phyloP scores from a whole-genome alignment of 1,140 invertebrate genomes.

The Drosophila sp. region DNA sequence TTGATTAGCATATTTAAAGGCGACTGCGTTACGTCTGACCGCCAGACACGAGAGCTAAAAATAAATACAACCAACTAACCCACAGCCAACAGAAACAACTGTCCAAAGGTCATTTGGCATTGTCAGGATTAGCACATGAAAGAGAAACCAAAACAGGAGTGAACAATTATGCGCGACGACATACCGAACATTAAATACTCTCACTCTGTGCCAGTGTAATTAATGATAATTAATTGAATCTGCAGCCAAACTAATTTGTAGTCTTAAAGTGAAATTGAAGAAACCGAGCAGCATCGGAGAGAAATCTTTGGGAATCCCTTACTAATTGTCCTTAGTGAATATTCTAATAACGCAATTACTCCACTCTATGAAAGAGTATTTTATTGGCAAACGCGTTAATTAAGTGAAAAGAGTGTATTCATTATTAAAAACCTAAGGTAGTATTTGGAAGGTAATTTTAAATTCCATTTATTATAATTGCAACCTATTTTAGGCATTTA shows the following conservation, averaged over 20 bases:
- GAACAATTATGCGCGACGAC: not conserved
- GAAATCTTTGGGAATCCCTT: too few species aligned
- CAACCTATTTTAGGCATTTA: too few species aligned
- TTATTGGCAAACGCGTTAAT: too few species aligned
- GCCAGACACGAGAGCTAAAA: slow-evolving; percentile 44
- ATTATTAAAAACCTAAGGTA: too few species aligned
- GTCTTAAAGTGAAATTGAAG: too few species aligned
- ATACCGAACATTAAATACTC: slow-evolving; percentile 3
- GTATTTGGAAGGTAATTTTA: too few species aligned
- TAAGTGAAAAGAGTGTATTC: too few species aligned
- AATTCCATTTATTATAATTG: too few species aligned
- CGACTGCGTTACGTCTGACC: slow-evolving; percentile 38
- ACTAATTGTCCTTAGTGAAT: too few species aligned
- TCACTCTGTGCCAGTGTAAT: not conserved
- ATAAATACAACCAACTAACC: slow-evolving; percentile 63
- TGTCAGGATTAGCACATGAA: slow-evolving; percentile 62
- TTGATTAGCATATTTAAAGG: slow-evolving; percentile 79
- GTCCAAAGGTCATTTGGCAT: slow-evolving; percentile 75
- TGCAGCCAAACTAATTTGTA: not conserved
- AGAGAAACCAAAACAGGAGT: slow-evolving; percentile 7
- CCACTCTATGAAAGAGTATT: too few species aligned
- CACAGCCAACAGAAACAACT: slow-evolving; percentile 2
- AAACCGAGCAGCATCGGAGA: too few species aligned
- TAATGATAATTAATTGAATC: not conserved
- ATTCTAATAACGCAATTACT: too few species aligned